Evolutionary conservation across 1,140 invertebrate genomes (phyloP), one percentile per base, ranked within the genome.

Genomic region (Magallana gigas): DNA sequence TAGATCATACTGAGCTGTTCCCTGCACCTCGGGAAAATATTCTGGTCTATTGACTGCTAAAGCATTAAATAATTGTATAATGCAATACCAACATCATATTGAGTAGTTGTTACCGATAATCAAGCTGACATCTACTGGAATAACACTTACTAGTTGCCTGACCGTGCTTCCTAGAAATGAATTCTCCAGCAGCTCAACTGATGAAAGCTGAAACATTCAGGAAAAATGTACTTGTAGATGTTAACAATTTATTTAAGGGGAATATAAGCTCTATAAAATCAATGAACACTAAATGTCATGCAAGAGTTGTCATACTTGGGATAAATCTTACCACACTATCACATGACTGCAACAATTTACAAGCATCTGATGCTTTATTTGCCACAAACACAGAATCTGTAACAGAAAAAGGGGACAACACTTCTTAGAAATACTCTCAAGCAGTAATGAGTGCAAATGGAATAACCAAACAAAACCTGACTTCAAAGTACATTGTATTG

Each of bases 131-230:
- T 4, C 36, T 48, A 4, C 36, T 48, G 36, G 36, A 48, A 48
- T 48, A 8, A 12, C 14, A 57, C 92, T 92, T 89, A 93, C 93
- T 92, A 94, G 83, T 85, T 94, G 93, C 88, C 93, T 90, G 29
- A 94, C 90, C 7, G 92, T 88, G 18, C 91, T 90, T n/a, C 90
- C 92, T 0, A 94, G 89, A 88, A 94, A 93, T 9, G 92, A 91
- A 57, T 90, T 91, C 84, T 93, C 90, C 9, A 93, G 85, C 48
- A 88, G 89, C 36, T 88, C 80, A 29, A 93, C 76, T 29, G 92
- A 81, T 9, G 89, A 85, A 76, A 87, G 90, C 92, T 93, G 84
- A 56, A 88, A 88, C 1, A 86, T 36, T 59, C n/a, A 84, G 8
- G 56, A 7, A 14, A 0, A 36, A 23, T 64, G 14, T 62, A 8